phyloP scores from a whole-genome alignment of 2,797 vertebrate species.

The Sebastes aleutianus region DNA sequence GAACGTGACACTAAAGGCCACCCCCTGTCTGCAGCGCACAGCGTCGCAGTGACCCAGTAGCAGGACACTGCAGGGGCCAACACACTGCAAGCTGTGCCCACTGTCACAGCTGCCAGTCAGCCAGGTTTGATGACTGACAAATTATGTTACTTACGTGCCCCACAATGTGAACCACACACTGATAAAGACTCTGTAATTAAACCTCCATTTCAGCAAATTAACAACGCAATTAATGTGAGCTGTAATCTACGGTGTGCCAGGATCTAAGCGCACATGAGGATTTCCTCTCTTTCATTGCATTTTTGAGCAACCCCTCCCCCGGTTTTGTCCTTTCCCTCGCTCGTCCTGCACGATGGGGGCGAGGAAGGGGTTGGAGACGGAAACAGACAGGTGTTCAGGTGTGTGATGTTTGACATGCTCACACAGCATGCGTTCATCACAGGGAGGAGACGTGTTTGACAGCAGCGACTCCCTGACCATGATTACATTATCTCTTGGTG shows the following conservation, averaged over 20 bases:
- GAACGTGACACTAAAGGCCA: slow-evolving; percentile 57
- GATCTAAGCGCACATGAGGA: not conserved
- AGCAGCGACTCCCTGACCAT: slow-evolving; percentile 80
- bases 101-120: slow-evolving; percentile 73
- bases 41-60: slow-evolving; percentile 59
- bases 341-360: slow-evolving; percentile 41
- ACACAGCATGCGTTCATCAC: slow-evolving; percentile 78
- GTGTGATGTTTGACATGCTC: slow-evolving; percentile 82
- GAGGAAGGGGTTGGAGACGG: slow-evolving; percentile 37
- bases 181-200: slow-evolving; percentile 50
- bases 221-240: slow-evolving; percentile 27
- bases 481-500: slow-evolving; percentile 83
- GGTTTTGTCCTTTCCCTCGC: slow-evolving; percentile 45
- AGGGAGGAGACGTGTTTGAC: slow-evolving; percentile 74
- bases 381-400: slow-evolving; percentile 80
- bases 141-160: slow-evolving; percentile 20
- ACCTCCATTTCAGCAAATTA: slow-evolving; percentile 39
- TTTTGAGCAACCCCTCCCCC: slow-evolving; percentile 13
- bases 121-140: slow-evolving; percentile 53
- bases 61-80: slow-evolving; percentile 61
- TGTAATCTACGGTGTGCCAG: slow-evolving; percentile 2
- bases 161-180: slow-evolving; percentile 32
- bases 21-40: slow-evolving; percentile 54
- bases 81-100: slow-evolving; percentile 61
- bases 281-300: not conserved